A percentile compares a stretch with the other conserved stretches of the same genome.
Evolutionary conservation across 1,140 invertebrate species (phyloP).

Genomic region (Zaprionus kolodkinae): DNA sequence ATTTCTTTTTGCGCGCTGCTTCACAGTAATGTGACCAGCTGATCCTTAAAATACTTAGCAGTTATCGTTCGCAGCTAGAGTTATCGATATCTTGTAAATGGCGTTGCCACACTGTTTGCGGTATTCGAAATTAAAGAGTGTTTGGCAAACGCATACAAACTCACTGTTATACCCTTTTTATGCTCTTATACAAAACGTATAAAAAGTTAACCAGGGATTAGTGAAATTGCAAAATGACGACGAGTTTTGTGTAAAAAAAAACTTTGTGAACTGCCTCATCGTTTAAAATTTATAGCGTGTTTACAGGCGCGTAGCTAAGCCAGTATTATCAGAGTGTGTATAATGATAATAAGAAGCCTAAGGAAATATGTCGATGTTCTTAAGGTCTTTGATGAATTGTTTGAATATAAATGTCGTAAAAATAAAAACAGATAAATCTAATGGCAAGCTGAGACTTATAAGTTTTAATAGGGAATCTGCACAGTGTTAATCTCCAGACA

Average conservation of each 20-base stretch:
- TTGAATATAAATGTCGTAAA: background rate
- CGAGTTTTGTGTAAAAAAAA: constrained; percentile 3
- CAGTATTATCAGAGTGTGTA: background rate
- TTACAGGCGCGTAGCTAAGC: background rate
- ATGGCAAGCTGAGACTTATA: constrained; percentile 3
- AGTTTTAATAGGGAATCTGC: background rate
- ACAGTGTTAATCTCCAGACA: constrained; percentile 21
- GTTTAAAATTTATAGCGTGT: constrained; percentile 3
- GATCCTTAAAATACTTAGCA: background rate
- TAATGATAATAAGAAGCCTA: background rate
- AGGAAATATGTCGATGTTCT: background rate
- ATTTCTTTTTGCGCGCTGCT: background rate
- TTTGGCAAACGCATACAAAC: background rate
- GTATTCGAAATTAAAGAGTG: background rate
- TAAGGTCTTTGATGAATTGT: background rate
- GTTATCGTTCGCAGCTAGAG: background rate
- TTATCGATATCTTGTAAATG: background rate
- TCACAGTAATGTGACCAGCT: background rate
- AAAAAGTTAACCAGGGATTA: constrained; percentile 8
- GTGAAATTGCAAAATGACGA: constrained; percentile 18
- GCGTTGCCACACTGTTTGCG: background rate
- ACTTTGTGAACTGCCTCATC: constrained; percentile 10
- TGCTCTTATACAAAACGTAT: background rate
- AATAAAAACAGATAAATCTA: constrained; percentile 10
- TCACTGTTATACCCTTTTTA: background rate